Conservation (phyloP, 1,140 invertebrate genomes). For the Tetraneura akinire region DNA sequence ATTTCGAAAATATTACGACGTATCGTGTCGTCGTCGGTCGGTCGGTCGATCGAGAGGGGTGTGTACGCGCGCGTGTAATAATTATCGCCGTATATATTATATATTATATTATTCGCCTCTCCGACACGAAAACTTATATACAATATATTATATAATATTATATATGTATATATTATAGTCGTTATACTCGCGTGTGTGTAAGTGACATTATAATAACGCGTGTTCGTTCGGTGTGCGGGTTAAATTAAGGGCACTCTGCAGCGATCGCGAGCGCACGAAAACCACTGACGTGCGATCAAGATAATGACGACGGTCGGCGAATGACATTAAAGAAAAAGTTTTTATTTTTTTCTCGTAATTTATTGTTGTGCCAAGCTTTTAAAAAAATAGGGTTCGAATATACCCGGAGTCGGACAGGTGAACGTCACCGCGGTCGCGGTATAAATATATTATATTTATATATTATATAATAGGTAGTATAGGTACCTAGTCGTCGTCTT, state of each 20-base stretch:
- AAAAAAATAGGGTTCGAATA: slow-evolving; percentile 19
- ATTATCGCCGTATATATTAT: neutral
- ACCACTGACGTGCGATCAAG: slow-evolving; percentile 48
- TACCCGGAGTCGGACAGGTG: neutral
- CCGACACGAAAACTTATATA: neutral
- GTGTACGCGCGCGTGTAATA: slow-evolving; percentile 16
- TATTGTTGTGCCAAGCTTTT: slow-evolving; percentile 27
- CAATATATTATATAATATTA: neutral
- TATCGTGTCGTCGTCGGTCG: no score
- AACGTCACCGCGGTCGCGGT: neutral
- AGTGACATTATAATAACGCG: slow-evolving; percentile 28
- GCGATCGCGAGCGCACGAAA: neutral
- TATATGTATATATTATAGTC: neutral
- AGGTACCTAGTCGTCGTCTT: no score
- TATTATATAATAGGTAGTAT: neutral
- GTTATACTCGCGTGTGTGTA: neutral
- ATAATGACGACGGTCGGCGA: neutral
- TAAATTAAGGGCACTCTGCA: slow-evolving; percentile 28
- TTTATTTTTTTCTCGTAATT: slow-evolving; percentile 5
- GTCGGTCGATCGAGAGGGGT: neutral
- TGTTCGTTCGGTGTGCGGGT: neutral
- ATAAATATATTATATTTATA: neutral
- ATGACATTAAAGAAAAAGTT: slow-evolving; percentile 25
- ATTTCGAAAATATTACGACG: slow-evolving; percentile 18
- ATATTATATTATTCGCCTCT: neutral